Percentiles rank a stretch among this genome's conserved stretches.
These are phyloP conservation scores for Venustoraphidia nigricollis DNA, from an alignment of 2,888 invertebrate genomes.

Conservation along the genomic window DNA sequence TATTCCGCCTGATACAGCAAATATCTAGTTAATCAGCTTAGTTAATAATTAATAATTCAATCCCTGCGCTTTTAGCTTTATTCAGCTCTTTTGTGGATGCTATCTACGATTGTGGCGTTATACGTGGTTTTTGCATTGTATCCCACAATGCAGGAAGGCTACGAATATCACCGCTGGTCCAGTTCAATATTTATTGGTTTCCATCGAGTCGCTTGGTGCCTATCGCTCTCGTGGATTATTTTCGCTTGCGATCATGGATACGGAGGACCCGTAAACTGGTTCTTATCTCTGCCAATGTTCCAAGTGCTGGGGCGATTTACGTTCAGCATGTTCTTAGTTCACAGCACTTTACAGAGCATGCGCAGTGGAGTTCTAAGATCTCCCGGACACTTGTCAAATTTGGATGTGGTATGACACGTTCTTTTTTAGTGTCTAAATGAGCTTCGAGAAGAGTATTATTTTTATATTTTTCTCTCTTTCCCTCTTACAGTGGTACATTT, in stretches of 20 bases:
- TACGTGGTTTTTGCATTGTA: constrained; percentile 1
- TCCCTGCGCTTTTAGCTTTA: neutral
- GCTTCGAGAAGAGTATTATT: too few species aligned
- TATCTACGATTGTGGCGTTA: neutral
- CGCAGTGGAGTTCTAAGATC: too few species aligned
- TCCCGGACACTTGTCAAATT: too few species aligned
- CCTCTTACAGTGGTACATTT: too few species aligned
- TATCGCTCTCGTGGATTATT: constrained; percentile 9
- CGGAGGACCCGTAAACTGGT: constrained; percentile 9
- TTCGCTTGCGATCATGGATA: constrained; percentile 6
- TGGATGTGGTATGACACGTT: too few species aligned
- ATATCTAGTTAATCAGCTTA: too few species aligned
- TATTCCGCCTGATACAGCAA: too few species aligned
- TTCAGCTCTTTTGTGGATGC: neutral
- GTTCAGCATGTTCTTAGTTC: constrained; percentile 9
- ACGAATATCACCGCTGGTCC: neutral
- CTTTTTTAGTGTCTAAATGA: too few species aligned
- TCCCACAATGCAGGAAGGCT: neutral
- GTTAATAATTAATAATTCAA: too few species aligned
- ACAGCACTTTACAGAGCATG: neutral
- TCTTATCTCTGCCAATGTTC: constrained; percentile 10
- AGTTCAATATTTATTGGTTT: constrained; percentile 4
- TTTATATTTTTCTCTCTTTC: too few species aligned
- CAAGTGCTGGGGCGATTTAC: constrained; percentile 9
- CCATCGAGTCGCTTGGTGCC: constrained; percentile 10